Base-by-base conservation (phyloP, 1,140 invertebrate genomes). In the Bombus superbus region DNA sequence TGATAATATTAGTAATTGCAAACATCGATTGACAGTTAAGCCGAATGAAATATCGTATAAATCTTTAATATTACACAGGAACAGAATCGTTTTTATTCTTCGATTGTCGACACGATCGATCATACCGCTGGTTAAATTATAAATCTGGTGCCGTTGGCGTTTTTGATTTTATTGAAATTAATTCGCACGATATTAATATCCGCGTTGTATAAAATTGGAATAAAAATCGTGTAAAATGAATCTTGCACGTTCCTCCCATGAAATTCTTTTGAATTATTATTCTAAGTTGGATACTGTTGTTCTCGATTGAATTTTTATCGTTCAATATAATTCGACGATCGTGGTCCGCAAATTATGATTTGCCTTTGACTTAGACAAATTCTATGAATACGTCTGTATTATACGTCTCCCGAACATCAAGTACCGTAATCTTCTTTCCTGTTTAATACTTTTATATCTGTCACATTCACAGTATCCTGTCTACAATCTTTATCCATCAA, bases 81-180 rank as follows among this genome's bases (percentile, higher is more conserved):
- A 75, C 73, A 22, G 53, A 32, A 74, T 76, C 47, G 35, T 57
- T 81, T 73, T 81, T 81, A 73, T 73, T 81, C 47, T 25, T 42
- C 22, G 18, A 57, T 72, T 47, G 68, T 72, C 69, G 44, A 47
- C 28, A 38, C 78, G 66, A 71, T 81, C 66, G 44, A 71, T 81
- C 66, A 71, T 25, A 32, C 32, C 42, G 10, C 11, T 22, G 78
- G 32, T 53, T 25, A 69, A 81, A 81, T 81, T 81, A 59, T 42
- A 81, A 72, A 81, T 72, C 25, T 32, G 40, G 6, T 44, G 32
- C n/a, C 22, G 42, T 35, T 11, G 66, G 18, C 13, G 22, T 35
- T 75, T 76, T 76, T 66, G 9, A 66, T 76, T 76, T 83, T 59
- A 69, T 78, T 78, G 35, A 78, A 83, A 87, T 85, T 82, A 75